These are phyloP conservation scores for Micromys minutus DNA, from an alignment of 2,113 vertebrate species.

Conservation along the genomic window DNA sequence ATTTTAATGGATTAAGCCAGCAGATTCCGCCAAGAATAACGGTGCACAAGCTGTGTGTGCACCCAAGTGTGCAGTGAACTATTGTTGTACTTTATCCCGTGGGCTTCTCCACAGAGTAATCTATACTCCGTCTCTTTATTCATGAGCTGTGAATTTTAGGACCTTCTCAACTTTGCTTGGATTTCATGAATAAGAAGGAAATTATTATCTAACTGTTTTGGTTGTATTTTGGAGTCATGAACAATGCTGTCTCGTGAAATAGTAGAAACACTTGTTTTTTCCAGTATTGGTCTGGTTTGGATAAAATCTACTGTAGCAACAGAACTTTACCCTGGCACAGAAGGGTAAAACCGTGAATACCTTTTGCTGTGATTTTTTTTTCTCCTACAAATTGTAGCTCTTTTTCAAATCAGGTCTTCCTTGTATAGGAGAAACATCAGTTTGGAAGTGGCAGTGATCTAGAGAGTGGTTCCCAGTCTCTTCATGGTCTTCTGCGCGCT, in stretches of 20 bases:
- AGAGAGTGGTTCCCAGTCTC: not conserved
- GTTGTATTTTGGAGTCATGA: constrained; percentile 32
- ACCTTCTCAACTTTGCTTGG: constrained; percentile 39
- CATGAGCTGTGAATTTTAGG: constrained; percentile 13
- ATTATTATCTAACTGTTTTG: not conserved
- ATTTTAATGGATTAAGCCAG: constrained; percentile 53
- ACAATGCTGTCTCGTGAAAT: not conserved
- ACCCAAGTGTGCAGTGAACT: not conserved
- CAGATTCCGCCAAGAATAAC: constrained; percentile 34
- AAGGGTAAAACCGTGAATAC: not conserved
- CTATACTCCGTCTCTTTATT: constrained; percentile 33
- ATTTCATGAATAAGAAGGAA: constrained; percentile 39
- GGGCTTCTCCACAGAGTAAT: not conserved
- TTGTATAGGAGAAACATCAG: not conserved
- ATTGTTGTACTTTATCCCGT: not conserved
- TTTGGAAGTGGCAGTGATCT: not conserved
- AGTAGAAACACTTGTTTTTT: not conserved
- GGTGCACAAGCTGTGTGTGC: not conserved
- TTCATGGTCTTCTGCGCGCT: not conserved
- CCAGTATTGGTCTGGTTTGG: not conserved
- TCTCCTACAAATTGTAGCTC: not conserved
- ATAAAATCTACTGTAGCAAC: constrained; percentile 19
- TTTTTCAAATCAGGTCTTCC: not conserved
- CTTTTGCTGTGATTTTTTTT: not conserved
- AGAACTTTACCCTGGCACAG: not conserved